Percentiles rank a stretch among this genome's conserved stretches.
These are phyloP conservation scores for Pyrocoelia pectoralis DNA, from an alignment of 2,888 invertebrate genomes.

Conservation along the genomic window DNA sequence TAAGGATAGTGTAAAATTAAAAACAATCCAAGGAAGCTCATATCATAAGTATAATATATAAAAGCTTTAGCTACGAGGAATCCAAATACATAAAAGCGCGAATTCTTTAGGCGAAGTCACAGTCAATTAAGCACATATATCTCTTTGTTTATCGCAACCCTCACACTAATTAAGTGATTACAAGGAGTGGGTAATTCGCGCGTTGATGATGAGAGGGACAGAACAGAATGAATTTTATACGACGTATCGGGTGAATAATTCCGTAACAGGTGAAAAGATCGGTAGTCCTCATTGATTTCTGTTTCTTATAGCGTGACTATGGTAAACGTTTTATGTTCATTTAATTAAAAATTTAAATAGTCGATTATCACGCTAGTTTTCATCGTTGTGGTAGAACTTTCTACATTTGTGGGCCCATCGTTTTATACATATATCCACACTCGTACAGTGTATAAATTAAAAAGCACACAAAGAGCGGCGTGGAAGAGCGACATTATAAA, in stretches of 20 bases:
- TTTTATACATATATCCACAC: too few relatives aligned
- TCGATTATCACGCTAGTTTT: not conserved
- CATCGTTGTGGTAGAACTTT: not conserved
- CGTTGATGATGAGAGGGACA: too few relatives aligned
- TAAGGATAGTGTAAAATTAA: too few relatives aligned
- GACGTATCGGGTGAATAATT: not conserved
- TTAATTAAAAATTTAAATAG: slow-evolving; percentile 4
- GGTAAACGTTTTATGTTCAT: not conserved
- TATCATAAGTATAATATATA: too few relatives aligned
- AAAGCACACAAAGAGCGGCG: not conserved
- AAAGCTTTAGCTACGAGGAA: too few relatives aligned
- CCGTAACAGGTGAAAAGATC: not conserved
- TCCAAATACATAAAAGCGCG: too few relatives aligned
- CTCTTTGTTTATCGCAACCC: slow-evolving; percentile 9
- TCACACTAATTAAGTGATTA: slow-evolving; percentile 5
- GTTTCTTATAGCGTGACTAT: not conserved
- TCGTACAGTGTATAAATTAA: not conserved
- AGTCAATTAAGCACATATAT: not conserved
- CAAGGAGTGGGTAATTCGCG: not conserved
- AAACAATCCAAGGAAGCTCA: too few relatives aligned
- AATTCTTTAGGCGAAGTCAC: not conserved
- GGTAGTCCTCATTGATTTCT: not conserved
- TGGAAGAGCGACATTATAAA: not conserved
- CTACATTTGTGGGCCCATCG: not conserved
- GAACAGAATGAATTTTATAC: not conserved